These are phyloP conservation scores for Onychostruthus taczanowskii DNA, from an alignment of 2,113 vertebrate species.

Conservation along the genomic window DNA sequence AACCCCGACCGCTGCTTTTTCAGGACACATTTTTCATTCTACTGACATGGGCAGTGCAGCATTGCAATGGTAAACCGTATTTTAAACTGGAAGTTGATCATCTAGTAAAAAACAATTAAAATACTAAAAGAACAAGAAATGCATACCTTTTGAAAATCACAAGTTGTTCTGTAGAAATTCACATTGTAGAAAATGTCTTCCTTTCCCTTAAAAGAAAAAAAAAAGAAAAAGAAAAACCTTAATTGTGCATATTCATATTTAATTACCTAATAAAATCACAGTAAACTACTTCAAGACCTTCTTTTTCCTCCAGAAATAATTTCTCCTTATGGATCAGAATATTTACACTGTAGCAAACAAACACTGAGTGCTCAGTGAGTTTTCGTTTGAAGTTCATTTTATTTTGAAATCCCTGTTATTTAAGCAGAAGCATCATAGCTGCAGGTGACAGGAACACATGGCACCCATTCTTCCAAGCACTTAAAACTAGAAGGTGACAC, in stretches of 20 bases:
- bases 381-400: neutral
- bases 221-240: neutral
- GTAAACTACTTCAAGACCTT: neutral
- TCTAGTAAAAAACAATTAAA: neutral
- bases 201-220: neutral
- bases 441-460: neutral
- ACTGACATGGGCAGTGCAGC: neutral
- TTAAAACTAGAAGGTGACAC: neutral
- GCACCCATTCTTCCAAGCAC: neutral
- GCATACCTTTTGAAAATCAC: constrained; percentile 46
- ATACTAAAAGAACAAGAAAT: neutral
- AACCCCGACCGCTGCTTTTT: neutral
- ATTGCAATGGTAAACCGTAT: neutral
- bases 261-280: neutral
- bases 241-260: neutral
- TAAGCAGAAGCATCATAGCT: neutral
- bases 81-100: neutral
- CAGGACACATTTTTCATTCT: neutral
- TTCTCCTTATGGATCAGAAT: neutral
- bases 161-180: constrained; percentile 3
- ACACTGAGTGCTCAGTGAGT: neutral
- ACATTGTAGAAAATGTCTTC: neutral
- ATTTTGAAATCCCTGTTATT: neutral
- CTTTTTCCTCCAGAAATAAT: neutral
- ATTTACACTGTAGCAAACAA: neutral